phyloP scores from a whole-genome alignment of 2,888 invertebrate genomes.

The Candidula unifasciata region DNA sequence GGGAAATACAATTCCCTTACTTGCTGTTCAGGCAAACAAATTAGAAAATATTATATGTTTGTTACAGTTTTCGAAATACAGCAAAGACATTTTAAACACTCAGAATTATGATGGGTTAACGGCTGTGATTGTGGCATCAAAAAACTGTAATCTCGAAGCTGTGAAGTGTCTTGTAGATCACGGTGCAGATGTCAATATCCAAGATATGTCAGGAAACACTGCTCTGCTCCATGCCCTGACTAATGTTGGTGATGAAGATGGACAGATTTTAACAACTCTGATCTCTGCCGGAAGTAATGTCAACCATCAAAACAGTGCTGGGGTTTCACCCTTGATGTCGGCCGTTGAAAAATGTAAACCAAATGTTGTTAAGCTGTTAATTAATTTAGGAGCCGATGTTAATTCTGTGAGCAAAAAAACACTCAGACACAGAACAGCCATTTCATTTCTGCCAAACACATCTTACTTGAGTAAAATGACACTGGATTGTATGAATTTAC shows the following conservation, averaged over 20 bases:
- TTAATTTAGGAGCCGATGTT: neutral
- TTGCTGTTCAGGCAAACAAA: neutral
- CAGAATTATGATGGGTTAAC: neutral
- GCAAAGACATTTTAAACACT: neutral
- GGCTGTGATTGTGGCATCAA: neutral
- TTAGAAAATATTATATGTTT: neutral
- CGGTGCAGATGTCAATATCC: constrained; percentile 11
- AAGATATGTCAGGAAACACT: neutral
- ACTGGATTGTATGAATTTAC: neutral
- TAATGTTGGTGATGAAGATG: neutral
- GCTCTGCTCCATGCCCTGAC: neutral
- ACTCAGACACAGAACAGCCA: neutral
- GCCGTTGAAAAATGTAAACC: neutral
- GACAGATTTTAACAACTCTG: neutral
- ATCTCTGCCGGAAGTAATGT: neutral
- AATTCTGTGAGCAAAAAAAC: neutral
- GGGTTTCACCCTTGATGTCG: neutral
- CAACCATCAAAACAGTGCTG: neutral
- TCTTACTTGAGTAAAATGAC: neutral
- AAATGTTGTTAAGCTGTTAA: neutral
- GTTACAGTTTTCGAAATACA: neutral
- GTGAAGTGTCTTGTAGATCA: neutral
- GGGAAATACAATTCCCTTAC: neutral
- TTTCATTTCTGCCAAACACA: neutral
- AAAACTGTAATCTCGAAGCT: neutral